Evolutionary conservation across 2,888 invertebrate genomes (phyloP), one percentile per base, ranked within the genome.

Genomic region (Morpho helenor): DNA sequence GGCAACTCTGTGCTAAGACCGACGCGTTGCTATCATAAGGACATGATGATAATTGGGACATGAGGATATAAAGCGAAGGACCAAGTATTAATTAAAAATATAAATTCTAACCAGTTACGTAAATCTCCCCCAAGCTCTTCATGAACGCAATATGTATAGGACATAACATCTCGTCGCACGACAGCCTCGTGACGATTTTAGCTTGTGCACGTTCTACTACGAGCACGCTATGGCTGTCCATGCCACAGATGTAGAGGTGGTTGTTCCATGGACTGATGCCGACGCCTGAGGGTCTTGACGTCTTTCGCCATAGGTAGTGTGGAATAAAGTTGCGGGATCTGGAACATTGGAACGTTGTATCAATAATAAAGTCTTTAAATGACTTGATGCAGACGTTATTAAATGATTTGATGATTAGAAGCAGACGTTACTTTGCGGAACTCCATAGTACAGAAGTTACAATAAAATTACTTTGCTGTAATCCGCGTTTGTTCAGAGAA

Each of bases 201-300:
- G 91, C 84, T 61, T 92, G 89, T 0, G 82, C 68, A 1, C 87
- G 74, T 57, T 91, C 91, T 23, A 91, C 82, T 5, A 90, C 91
- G 22, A 92, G 75, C 5, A 93, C 88, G 54, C 92, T 89, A 48
- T 94, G 94, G 49, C 93, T 93, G 68, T 95, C 95, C 65, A 94
- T 93, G 2, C 94, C 93, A 66, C 93, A 94, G 49, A 95, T 90
- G 71, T 92, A 91, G 0, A 91, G 77, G 51, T 92, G 89, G 54
- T 92, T 92, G 63, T 87, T 88, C 91, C 94, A 94, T 0, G 93
- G 93, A 42, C 94, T 91, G 8, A 94, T 82, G 0, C 92, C 93
- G 0, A 96, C 82, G 1, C 95, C 95, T 23, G 94, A 91, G 0
- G 95, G 95, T 68, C 95, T 87, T 1, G 92, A 91, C 48, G 91